Conservation (phyloP, 2,888 invertebrate species). For the Drosophila kambysellisi region DNA sequence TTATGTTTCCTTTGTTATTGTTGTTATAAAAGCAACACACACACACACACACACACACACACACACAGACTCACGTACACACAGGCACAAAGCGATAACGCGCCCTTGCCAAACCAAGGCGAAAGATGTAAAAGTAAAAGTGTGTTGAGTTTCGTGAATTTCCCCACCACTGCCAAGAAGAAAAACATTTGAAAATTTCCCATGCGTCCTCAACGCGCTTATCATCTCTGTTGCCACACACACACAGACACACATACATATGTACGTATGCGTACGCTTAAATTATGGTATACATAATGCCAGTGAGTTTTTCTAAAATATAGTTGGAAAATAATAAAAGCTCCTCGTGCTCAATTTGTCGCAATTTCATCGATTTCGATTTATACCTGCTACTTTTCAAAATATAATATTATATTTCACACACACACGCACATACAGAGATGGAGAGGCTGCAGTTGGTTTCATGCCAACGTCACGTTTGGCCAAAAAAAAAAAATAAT, state of each 20-base stretch:
- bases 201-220: constrained; percentile 61
- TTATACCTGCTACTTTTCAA: constrained; percentile 15
- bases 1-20: constrained; percentile 60
- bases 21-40: constrained; percentile 50
- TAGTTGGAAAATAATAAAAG: background rate
- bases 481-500: constrained; percentile 31
- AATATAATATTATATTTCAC: constrained; percentile 47
- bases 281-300: constrained; percentile 72
- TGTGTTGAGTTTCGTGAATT: constrained; percentile 75
- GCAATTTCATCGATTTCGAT: background rate
- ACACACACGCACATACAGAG: constrained; percentile 1
- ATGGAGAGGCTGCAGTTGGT: constrained; percentile 33
- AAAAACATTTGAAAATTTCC: constrained; percentile 71
- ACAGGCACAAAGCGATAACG: constrained; percentile 25
- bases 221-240: constrained; percentile 41
- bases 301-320: constrained; percentile 25
- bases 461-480: constrained; percentile 51
- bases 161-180: constrained; percentile 57
- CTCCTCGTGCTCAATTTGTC: constrained; percentile 19
- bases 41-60: no score
- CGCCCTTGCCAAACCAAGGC: constrained; percentile 46
- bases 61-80: constrained; percentile 5
- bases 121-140: constrained; percentile 72
- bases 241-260: constrained; percentile 19
- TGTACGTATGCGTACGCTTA: constrained; percentile 23